Conservation (phyloP, 2,888 invertebrate species). For the Pheosia tremula region DNA sequence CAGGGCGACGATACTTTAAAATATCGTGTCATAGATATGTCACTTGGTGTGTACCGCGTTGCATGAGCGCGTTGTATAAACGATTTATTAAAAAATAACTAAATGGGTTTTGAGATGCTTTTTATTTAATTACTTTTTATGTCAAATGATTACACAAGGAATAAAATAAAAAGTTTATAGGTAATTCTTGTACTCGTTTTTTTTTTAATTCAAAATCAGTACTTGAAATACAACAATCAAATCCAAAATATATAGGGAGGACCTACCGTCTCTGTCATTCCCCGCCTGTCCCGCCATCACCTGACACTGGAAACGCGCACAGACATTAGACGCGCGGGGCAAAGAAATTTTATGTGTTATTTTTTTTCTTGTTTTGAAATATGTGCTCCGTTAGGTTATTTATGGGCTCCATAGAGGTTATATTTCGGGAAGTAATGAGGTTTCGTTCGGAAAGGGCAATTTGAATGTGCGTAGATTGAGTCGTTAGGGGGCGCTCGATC, state of each 20-base stretch:
- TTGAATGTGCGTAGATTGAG: slow-evolving; percentile 83
- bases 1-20: slow-evolving; percentile 36
- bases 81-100: too few relatives aligned
- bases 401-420: slow-evolving; percentile 83
- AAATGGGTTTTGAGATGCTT: too few relatives aligned
- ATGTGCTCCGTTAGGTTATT: slow-evolving; percentile 83
- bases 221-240: too few relatives aligned
- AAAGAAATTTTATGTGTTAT: slow-evolving; percentile 81
- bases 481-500: slow-evolving; percentile 68
- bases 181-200: too few relatives aligned
- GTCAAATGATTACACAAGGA: too few relatives aligned
- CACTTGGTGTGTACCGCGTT: background rate
- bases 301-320: slow-evolving; percentile 58
- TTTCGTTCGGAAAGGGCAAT: slow-evolving; percentile 83
- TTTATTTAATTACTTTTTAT: too few relatives aligned
- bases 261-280: background rate
- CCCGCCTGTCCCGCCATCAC: slow-evolving; percentile 15
- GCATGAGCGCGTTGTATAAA: background rate
- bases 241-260: too few relatives aligned
- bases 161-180: too few relatives aligned
- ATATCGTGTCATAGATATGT: background rate
- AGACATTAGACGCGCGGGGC: slow-evolving; percentile 77
- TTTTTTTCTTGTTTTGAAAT: slow-evolving; percentile 84
- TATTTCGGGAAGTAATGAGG: slow-evolving; percentile 83
- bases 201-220: too few relatives aligned